Conservation (phyloP, 2,797 vertebrate species). For the Pangasius djambal region DNA sequence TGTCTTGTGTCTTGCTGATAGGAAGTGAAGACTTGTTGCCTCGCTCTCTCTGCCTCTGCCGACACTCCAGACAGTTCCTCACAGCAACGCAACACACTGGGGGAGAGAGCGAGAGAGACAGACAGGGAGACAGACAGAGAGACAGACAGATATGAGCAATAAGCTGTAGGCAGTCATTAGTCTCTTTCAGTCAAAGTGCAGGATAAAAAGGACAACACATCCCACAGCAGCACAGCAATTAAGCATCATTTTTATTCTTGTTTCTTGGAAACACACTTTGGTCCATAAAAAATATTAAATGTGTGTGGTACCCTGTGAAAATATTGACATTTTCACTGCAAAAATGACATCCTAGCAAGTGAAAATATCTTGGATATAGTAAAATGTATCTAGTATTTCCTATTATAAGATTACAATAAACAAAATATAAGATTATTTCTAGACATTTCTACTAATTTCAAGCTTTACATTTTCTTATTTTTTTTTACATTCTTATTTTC, state of each 20-base stretch:
- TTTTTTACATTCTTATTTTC: too few relatives aligned
- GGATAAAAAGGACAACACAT: neutral
- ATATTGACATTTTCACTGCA: neutral
- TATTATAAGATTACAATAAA: too few relatives aligned
- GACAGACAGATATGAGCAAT: neutral
- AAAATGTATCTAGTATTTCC: too few relatives aligned
- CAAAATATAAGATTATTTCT: too few relatives aligned
- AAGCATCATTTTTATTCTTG: neutral
- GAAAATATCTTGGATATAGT: too few relatives aligned
- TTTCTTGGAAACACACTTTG: neutral
- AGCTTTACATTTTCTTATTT: too few relatives aligned
- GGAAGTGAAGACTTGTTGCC: conserved; percentile 85
- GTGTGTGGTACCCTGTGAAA: neutral
- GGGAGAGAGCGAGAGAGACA: conserved; percentile 3
- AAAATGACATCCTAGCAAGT: too few relatives aligned
- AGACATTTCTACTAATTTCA: too few relatives aligned
- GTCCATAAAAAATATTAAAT: neutral
- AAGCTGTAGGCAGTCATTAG: neutral
- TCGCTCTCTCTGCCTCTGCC: conserved; percentile 90
- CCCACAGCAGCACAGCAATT: neutral
- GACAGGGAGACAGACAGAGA: neutral
- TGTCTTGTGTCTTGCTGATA: conserved; percentile 86
- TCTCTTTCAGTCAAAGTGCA: conserved; percentile 10
- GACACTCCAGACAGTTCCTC: conserved; percentile 93
- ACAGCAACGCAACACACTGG: conserved; percentile 82